Percentiles rank a stretch among this genome's conserved stretches.
Conservation (phyloP, 2,797 vertebrate species). For the Periophthalmus magnuspinnatus region DNA sequence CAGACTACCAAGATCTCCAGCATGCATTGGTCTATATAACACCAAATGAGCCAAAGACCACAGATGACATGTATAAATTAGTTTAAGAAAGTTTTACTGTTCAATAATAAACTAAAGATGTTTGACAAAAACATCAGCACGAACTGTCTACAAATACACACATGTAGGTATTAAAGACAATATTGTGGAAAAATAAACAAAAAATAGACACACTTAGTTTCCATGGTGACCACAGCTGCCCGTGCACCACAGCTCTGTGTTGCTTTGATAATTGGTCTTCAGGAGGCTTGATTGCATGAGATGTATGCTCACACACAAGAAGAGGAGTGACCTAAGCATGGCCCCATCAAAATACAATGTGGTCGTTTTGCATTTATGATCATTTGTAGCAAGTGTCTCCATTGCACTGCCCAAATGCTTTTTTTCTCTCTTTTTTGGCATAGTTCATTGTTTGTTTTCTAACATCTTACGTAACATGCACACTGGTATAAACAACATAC, state of each 20-base stretch:
- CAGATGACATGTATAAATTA: slow-evolving; percentile 3
- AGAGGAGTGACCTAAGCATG: slow-evolving; percentile 25
- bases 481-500: slow-evolving; percentile 7
- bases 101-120: not conserved
- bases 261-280: slow-evolving; percentile 53
- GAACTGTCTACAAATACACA: slow-evolving; percentile 28
- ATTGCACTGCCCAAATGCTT: not conserved
- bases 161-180: slow-evolving; percentile 49
- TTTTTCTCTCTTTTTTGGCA: not conserved
- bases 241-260: slow-evolving; percentile 45
- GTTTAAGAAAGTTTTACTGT: not conserved
- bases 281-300: slow-evolving; percentile 50
- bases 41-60: slow-evolving; percentile 42
- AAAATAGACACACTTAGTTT: slow-evolving; percentile 64
- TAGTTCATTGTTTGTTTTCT: slow-evolving; percentile 16
- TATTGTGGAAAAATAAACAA: slow-evolving; percentile 52
- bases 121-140: slow-evolving; percentile 11
- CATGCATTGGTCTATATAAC: slow-evolving; percentile 49
- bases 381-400: slow-evolving; percentile 24
- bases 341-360: slow-evolving; percentile 22
- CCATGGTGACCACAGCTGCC: slow-evolving; percentile 68
- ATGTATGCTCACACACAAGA: slow-evolving; percentile 26
- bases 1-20: slow-evolving; percentile 25
- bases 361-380: slow-evolving; percentile 32
- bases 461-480: slow-evolving; percentile 1